Conservation (phyloP, 2,888 invertebrate genomes). For the Acheta domesticus region DNA sequence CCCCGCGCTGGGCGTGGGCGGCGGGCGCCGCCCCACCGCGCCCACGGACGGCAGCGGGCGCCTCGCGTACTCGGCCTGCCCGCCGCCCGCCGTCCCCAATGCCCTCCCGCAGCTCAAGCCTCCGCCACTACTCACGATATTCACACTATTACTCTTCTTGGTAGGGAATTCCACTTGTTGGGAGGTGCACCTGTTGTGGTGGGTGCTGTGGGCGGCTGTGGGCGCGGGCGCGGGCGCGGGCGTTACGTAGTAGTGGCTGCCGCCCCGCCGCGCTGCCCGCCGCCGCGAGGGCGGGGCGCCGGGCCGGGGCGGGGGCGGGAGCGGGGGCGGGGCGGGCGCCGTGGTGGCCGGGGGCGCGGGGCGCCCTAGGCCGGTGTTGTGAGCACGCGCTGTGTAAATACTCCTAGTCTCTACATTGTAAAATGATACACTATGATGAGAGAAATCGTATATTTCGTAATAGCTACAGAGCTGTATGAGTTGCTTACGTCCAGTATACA, state of each 20-base stretch:
- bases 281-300: background rate
- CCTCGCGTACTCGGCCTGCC: background rate
- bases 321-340: background rate
- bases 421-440: background rate
- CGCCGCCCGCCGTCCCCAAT: no score
- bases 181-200: slow-evolving; percentile 19
- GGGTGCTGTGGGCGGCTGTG: background rate
- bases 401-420: background rate
- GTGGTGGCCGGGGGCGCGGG: background rate
- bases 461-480: slow-evolving; percentile 9
- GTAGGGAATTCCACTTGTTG: no score
- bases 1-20: slow-evolving; percentile 10
- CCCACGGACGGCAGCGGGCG: background rate
- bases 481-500: slow-evolving; percentile 18
- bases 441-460: slow-evolving; percentile 18
- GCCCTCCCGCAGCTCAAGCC: no score
- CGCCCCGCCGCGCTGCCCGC: background rate
- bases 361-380: background rate
- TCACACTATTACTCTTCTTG: no score
- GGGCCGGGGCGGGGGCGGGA: background rate
- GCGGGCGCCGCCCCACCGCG: background rate
- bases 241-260: background rate
- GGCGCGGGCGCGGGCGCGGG: slow-evolving; percentile 11
- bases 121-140: no score
- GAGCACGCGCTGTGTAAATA: background rate